phyloP scores from a whole-genome alignment of 2,888 invertebrate genomes.

The Aleiodes testaceus region DNA sequence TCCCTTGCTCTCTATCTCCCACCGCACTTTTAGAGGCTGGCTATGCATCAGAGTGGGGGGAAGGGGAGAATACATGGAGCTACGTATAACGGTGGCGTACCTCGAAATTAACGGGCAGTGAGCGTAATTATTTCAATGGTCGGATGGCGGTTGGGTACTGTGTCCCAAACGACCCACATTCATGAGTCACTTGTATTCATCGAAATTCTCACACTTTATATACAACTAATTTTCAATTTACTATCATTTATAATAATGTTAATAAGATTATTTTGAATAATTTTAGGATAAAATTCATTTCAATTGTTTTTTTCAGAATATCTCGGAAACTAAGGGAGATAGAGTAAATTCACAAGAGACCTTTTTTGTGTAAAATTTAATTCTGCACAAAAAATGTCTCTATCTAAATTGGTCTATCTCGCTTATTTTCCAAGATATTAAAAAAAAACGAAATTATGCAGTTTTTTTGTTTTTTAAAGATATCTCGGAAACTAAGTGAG shows the following conservation, averaged over 20 bases:
- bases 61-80: slow-evolving; percentile 18
- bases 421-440: no score
- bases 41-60: slow-evolving; percentile 34
- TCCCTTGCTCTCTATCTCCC: no score
- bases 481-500: no score
- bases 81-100: slow-evolving; percentile 60
- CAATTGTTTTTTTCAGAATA: neutral
- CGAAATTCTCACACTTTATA: neutral
- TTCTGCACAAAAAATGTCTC: no score
- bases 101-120: slow-evolving; percentile 70
- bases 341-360: neutral
- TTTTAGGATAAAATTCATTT: neutral
- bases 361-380: no score
- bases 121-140: slow-evolving; percentile 70
- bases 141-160: slow-evolving; percentile 56
- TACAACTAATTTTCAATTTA: neutral
- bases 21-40: neutral
- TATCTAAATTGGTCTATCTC: no score
- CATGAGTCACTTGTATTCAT: slow-evolving; percentile 32
- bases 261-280: neutral
- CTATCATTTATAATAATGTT: neutral
- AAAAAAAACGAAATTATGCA: no score
- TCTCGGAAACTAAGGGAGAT: neutral
- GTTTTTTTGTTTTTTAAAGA: no score
- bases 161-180: slow-evolving; percentile 51